Base-by-base conservation (phyloP, 2,888 invertebrate genomes). In the Dryadula phaetusa region DNA sequence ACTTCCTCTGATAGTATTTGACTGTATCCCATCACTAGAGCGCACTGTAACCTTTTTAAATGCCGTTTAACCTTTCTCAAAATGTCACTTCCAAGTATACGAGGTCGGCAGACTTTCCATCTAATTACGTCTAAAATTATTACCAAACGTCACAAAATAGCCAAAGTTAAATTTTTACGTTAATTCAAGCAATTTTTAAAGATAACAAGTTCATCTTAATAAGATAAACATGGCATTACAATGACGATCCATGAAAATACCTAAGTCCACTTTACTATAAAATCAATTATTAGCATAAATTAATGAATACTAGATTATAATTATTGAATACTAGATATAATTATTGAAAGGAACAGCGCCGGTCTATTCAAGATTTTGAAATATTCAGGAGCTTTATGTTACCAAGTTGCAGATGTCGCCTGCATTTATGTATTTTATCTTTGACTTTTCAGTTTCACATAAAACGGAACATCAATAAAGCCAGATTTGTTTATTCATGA, bases 401-500 rank as follows among this genome's bases (percentile, higher is more conserved):
- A 54, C 62, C 47, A 64, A 67, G 49, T 66, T 70, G 61, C 66
- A 69, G 64, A 72, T 72, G 74, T 72, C 73, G 70, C 72, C 72
- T 74, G 75, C 75, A 65, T 72, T 70, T 65, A 70, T 75, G 72
- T 75, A 69, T 79, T 77, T 76, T 71, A 78, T 77, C 75, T 79
- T 79, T 77, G 73, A 77, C 74, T 80, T 77, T 70, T 72, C 74
- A 79, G 77, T 72, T 74, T 77, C 73, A 78, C 78, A 79, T 79
- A 78, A 78, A 77, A 80, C 76, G 74, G 78, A 75, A 79, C 72
- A 74, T 74, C 81, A 79, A 84, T 82, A 83, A 83, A 81, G 75
- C 72, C 65, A 73, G 74, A 80, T 83, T 85, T 87, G 82, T 81
- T 78, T 85, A 87, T 87, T 86, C 82, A 86, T 87, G 85, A 86